Evolutionary conservation across 2,113 vertebrate genomes (phyloP), one percentile per base, ranked within the genome.

Genomic region (Nannospalax galili): DNA sequence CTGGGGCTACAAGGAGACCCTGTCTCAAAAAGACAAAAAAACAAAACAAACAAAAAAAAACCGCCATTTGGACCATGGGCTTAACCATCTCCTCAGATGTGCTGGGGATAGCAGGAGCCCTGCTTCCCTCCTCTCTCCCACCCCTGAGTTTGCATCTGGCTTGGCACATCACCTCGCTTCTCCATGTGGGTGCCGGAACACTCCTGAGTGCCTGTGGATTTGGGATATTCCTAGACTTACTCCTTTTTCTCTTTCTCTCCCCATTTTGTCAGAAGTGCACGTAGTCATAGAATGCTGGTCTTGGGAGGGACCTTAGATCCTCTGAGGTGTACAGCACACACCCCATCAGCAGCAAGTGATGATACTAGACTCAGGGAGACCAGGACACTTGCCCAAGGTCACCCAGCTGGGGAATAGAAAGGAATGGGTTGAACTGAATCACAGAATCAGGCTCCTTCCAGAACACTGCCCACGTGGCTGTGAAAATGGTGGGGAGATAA

Each of bases 401-500:
- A 24, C 56, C 65, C 48, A n/a, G 69, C 32, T 5, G 15, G 77
- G 37, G 26, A 88, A 62, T 5, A 73, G 56, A 69, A 60, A 28
- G n/a, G n/a, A 14, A 35, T 60, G 14, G 10, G n/a, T 74, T 0
- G 0, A 26, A 24, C 15, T 12, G 40, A 45, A 5, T 56, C 0
- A 0, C 15, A 81, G 87, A 5, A 11, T 5, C 3, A 0, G 2
- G 28, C 17, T 35, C n/a, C 79, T 56, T 58, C 64, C 7, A 3
- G 35, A 52, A 45, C 58, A 32, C 7, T 12, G 5, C 48, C 32
- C 12, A 0, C 24, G 3, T 0, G 8, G 0, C 12, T 62, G 9
- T 1, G 58, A 69, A 64, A n/a, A 15, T 65, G 60, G 80, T 0
- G 52, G 1, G 28, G 9, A 45, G 2, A 7, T 35, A 15, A 1